Percentiles rank a stretch among this genome's conserved stretches.
Evolutionary conservation across 2,888 invertebrate genomes (phyloP).

Genomic region (Drymonia ruficornis): DNA sequence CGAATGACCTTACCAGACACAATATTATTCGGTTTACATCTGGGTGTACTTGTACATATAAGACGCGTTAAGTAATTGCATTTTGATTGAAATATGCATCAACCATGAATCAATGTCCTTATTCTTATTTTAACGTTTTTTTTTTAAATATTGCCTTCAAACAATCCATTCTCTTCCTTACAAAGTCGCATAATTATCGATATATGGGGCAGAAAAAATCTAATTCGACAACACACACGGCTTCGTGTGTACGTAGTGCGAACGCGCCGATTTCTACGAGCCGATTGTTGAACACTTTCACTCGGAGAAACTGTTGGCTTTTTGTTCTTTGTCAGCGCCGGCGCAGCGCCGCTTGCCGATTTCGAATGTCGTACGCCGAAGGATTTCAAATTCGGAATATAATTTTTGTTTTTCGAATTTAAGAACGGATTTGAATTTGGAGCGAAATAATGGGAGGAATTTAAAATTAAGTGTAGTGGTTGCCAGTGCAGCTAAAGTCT

Average conservation of each 20-base stretch:
- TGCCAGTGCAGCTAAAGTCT: not conserved
- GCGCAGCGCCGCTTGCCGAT: constrained; percentile 50
- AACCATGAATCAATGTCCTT: too few species aligned
- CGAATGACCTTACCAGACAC: too few species aligned
- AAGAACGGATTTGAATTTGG: constrained; percentile 5
- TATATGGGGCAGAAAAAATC: constrained; percentile 25
- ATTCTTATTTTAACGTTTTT: too few species aligned
- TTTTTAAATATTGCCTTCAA: too few species aligned
- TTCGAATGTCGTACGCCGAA: constrained; percentile 55
- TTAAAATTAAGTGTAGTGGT: constrained; percentile 8
- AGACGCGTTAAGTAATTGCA: too few species aligned
- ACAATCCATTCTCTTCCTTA: too few species aligned
- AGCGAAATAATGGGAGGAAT: constrained; percentile 3
- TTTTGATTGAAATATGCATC: too few species aligned
- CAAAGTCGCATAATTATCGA: not conserved
- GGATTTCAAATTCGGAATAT: constrained; percentile 39
- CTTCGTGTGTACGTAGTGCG: constrained; percentile 37
- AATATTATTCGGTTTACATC: too few species aligned
- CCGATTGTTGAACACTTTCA: constrained; percentile 77
- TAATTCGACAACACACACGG: constrained; percentile 36
- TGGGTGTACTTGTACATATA: too few species aligned
- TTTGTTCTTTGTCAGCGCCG: constrained; percentile 70
- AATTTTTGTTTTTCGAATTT: constrained; percentile 10
- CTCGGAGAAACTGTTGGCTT: constrained; percentile 78
- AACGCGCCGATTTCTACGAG: constrained; percentile 64